Base-by-base conservation (phyloP, 1,140 invertebrate genomes). In the Dendrolimus kikuchii region DNA sequence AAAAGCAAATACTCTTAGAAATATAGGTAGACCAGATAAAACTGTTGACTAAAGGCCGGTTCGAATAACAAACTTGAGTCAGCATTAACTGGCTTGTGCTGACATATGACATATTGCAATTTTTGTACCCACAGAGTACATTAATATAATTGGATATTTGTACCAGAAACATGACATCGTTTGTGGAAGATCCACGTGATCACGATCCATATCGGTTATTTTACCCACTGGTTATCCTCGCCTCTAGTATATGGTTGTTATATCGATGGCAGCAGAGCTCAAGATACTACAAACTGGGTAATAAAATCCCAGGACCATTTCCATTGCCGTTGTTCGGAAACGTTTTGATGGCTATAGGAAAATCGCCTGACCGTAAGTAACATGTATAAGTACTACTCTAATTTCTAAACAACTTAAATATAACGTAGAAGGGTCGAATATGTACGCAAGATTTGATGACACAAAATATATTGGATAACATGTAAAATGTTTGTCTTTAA, bases 291-390 rank as follows among this genome's bases (percentile, higher is more conserved):
- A 78, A 66, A 52, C 55, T 90, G 66, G 88, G 89, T 4, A 85
- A 87, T 51, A 86, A 85, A 57, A 65, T 90, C 7, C 90, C 89
- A 0, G 85, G 85, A 38, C 89, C 89, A 2, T 55, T 64, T 5
- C 60, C 78, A 0, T 5, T 92, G 6, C 91, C 92, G 1, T 66
- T 92, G 38, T 65, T 93, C 44, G 92, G 91, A 39, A 91, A 92
- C 64, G 88, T 89, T 0, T 77, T 91, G 5, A 5, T 90, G 38
- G 86, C 75, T 0, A 7, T 89, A 0, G 88, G 88, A 2, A 70
- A 90, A 38, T 74, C 84, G 46, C 90, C 91, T 38, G 78, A 89
- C 8, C 71, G 88, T 89, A 71, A 67, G 57, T 54, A 23, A 23
- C 23, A 23, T 3, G 3, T 23, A 23, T 23, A 23, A 23, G 23